phyloP scores from a whole-genome alignment of 1,140 invertebrate species.

The Potamilus streckersoni region DNA sequence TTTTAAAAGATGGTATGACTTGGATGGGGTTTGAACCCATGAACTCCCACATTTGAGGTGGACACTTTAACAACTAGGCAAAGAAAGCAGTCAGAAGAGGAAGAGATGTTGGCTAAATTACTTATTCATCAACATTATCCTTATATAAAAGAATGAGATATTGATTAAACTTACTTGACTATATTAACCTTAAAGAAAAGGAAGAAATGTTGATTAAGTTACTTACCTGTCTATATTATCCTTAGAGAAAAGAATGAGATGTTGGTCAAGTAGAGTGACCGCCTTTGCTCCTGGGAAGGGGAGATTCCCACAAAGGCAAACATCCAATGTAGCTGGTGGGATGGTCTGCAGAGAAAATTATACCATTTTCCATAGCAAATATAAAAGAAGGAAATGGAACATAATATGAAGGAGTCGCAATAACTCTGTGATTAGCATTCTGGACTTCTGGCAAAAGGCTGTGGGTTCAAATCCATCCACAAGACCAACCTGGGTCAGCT shows the following conservation, averaged over 20 bases:
- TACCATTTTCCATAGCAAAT: conserved; percentile 24
- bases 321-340: conserved; percentile 74
- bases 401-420: too few relatives aligned
- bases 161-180: not conserved
- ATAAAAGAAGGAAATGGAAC: conserved; percentile 9
- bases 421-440: too few relatives aligned
- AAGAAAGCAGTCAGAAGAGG: too few relatives aligned
- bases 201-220: not conserved
- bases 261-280: conserved; percentile 74
- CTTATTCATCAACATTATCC: too few relatives aligned
- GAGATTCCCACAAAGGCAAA: conserved; percentile 79
- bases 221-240: conserved; percentile 10
- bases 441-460: too few relatives aligned
- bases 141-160: not conserved
- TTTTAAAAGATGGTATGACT: too few relatives aligned
- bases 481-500: too few relatives aligned
- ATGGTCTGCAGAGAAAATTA: conserved; percentile 68
- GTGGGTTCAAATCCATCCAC: too few relatives aligned
- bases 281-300: conserved; percentile 80
- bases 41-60: too few relatives aligned
- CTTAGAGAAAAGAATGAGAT: conserved; percentile 40
- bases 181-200: not conserved
- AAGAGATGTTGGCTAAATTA: too few relatives aligned
- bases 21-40: too few relatives aligned
- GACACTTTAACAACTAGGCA: too few relatives aligned